Percentiles rank a stretch among this genome's conserved stretches.
Conservation (phyloP, 35 echinoderm and acorn worm genomes). For the Apostichopus parvimensis region DNA sequence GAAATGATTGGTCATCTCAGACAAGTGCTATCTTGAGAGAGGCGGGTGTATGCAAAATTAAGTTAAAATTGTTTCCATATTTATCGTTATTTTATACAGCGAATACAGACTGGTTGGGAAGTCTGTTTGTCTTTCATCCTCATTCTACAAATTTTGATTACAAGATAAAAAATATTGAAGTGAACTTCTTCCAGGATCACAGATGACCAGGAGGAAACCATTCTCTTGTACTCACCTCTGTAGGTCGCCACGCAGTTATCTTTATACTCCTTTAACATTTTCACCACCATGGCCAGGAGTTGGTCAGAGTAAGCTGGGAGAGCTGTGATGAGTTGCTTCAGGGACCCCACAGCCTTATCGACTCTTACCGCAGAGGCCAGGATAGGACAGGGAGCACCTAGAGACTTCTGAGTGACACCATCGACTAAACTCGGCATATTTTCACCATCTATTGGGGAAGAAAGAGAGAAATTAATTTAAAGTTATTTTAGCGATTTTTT, state of each 20-base stretch:
- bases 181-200: no score
- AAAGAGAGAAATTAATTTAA: background rate
- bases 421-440: slow-evolving; percentile 77
- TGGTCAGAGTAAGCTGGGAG: slow-evolving; percentile 96
- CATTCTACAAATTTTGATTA: no score
- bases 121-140: no score
- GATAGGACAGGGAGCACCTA: slow-evolving; percentile 71
- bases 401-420: slow-evolving; percentile 70
- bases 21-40: no score
- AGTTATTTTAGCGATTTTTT: background rate
- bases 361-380: slow-evolving; percentile 72
- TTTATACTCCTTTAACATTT: slow-evolving; percentile 95
- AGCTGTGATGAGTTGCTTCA: slow-evolving; percentile 79
- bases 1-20: no score
- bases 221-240: slow-evolving; percentile 60
- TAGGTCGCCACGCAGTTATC: slow-evolving; percentile 91
- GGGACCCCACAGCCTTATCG: slow-evolving; percentile 74
- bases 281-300: slow-evolving; percentile 92
- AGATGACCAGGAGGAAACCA: no score
- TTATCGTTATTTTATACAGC: background rate
- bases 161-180: no score
- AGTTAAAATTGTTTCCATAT: no score
- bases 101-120: no score
- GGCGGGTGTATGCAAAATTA: no score
- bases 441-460: slow-evolving; percentile 56